These are phyloP conservation scores for Emesis castigata DNA, from an alignment of 2,888 invertebrate genomes.

Conservation along the genomic window DNA sequence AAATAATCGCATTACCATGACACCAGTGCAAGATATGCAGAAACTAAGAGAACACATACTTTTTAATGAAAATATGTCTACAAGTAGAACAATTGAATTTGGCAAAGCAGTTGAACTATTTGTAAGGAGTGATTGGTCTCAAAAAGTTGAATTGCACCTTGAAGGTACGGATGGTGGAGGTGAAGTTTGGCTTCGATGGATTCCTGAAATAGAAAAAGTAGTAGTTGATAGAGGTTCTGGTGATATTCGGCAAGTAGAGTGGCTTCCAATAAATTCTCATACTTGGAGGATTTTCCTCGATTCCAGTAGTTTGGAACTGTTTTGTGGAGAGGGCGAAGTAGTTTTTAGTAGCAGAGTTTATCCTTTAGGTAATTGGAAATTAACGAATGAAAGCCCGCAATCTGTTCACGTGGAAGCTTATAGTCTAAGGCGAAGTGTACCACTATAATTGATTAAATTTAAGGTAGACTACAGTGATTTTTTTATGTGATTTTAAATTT, in stretches of 20 bases:
- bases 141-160: conserved; percentile 75
- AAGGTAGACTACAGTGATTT: not conserved
- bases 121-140: conserved; percentile 73
- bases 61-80: conserved; percentile 70
- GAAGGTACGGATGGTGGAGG: conserved; percentile 78
- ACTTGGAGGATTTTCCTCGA: conserved; percentile 81
- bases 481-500: not conserved
- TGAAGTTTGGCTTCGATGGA: conserved; percentile 75
- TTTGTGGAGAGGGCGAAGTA: conserved; percentile 84
- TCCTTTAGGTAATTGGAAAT: conserved; percentile 78
- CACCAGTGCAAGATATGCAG: conserved; percentile 76
- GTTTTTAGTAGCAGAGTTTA: conserved; percentile 82
- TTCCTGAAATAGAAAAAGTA: conserved; percentile 75
- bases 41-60: conserved; percentile 73
- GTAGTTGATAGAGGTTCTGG: conserved; percentile 77
- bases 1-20: conserved; percentile 77
- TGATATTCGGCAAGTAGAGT: conserved; percentile 80
- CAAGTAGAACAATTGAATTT: conserved; percentile 70
- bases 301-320: conserved; percentile 81
- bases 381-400: conserved; percentile 78
- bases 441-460: conserved; percentile 66
- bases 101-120: conserved; percentile 78
- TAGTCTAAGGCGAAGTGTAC: conserved; percentile 77
- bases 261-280: conserved; percentile 75
- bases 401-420: conserved; percentile 75